These are phyloP conservation scores for Babyrousa celebensis DNA, from an alignment of 2,797 vertebrate species.

Conservation along the genomic window DNA sequence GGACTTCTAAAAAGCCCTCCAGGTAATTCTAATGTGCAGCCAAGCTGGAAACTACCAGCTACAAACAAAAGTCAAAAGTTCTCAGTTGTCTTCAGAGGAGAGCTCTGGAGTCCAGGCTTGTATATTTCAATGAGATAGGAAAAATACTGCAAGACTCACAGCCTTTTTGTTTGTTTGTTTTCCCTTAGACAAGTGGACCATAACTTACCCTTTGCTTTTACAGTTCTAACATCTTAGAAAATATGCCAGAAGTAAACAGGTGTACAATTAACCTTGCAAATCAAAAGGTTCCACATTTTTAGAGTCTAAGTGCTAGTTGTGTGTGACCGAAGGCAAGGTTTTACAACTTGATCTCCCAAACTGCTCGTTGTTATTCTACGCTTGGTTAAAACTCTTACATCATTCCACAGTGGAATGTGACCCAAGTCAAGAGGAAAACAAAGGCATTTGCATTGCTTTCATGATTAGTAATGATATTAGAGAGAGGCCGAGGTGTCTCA, in stretches of 20 bases:
- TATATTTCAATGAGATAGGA: conserved; percentile 54
- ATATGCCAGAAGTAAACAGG: conserved; percentile 38
- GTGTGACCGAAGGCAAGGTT: conserved; percentile 68
- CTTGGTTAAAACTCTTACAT: conserved; percentile 76
- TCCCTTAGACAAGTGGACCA: conserved; percentile 70
- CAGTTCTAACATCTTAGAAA: conserved; percentile 69
- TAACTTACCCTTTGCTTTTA: conserved; percentile 66
- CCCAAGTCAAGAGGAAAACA: conserved; percentile 73
- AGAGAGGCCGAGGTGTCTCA: conserved; percentile 58
- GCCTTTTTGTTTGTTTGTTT: conserved; percentile 60
- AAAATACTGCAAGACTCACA: conserved; percentile 77
- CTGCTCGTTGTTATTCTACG: conserved; percentile 68
- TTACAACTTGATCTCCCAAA: conserved; percentile 67
- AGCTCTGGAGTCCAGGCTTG: not conserved
- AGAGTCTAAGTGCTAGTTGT: conserved; percentile 49
- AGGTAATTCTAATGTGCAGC: not conserved
- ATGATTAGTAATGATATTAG: conserved; percentile 67
- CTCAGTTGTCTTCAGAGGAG: not conserved
- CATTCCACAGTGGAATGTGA: conserved; percentile 80
- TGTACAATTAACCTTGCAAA: conserved; percentile 74
- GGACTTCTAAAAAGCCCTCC: not conserved
- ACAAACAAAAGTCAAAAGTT: not conserved
- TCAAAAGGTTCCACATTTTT: conserved; percentile 30
- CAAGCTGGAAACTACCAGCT: not conserved
- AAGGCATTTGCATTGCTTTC: conserved; percentile 74